These are phyloP conservation scores for Lacanobia wlatinum DNA, from an alignment of 2,888 invertebrate species.

Conservation along the genomic window DNA sequence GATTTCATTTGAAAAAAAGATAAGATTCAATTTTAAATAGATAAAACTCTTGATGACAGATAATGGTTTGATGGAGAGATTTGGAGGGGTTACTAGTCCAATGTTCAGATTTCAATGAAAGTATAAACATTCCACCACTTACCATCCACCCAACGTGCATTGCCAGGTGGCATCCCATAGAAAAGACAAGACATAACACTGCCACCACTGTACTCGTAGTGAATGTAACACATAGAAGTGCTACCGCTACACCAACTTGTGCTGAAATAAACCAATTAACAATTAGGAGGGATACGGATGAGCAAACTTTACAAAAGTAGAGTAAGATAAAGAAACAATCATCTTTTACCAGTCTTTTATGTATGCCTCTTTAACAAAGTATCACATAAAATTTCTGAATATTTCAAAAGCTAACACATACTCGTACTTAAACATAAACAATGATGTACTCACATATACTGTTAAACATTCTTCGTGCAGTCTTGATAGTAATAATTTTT, in stretches of 20 bases:
- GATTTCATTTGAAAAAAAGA: too few species aligned
- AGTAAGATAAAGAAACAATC: too few species aligned
- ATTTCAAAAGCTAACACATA: too few species aligned
- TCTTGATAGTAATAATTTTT: conserved; percentile 73
- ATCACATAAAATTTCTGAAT: too few species aligned
- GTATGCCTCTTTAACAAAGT: too few species aligned
- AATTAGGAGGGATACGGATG: not conserved
- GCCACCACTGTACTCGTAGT: conserved; percentile 82
- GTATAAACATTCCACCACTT: conserved; percentile 23
- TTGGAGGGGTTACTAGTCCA: too few species aligned
- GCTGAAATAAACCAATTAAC: conserved; percentile 67
- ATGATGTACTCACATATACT: conserved; percentile 79
- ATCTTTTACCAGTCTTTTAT: too few species aligned
- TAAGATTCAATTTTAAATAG: too few species aligned
- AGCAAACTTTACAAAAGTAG: not conserved
- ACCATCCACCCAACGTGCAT: conserved; percentile 91
- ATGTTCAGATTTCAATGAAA: too few species aligned
- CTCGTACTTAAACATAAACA: too few species aligned
- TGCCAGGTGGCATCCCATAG: conserved; percentile 90
- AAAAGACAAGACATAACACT: conserved; percentile 88
- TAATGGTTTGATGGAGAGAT: too few species aligned
- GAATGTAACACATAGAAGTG: conserved; percentile 80
- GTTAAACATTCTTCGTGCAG: conserved; percentile 85
- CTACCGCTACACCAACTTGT: conserved; percentile 70
- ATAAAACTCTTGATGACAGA: too few species aligned